A percentile compares a stretch with the other conserved stretches of the same genome.
Conservation (phyloP, 2,113 vertebrate genomes). For the Myotis brandtii region DNA sequence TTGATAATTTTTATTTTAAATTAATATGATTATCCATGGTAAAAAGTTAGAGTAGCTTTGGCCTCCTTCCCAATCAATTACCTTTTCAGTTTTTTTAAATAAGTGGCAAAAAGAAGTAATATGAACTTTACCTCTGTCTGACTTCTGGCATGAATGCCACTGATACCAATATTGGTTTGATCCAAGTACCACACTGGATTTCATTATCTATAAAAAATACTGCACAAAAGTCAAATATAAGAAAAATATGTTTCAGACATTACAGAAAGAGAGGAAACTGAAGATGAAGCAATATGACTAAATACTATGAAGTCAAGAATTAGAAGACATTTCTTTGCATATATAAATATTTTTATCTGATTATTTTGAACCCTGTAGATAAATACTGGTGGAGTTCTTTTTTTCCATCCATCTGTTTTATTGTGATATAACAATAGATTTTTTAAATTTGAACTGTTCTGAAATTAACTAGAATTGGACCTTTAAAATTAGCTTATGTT, state of each 20-base stretch:
- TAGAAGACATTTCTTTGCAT: not conserved
- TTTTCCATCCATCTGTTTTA: not conserved
- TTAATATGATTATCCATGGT: slow-evolving; percentile 36
- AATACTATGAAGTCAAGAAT: not conserved
- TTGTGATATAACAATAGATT: not conserved
- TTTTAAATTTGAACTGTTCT: slow-evolving; percentile 29
- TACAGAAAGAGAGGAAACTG: not conserved
- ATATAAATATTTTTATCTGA: slow-evolving; percentile 42
- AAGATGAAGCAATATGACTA: not conserved
- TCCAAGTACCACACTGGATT: not conserved
- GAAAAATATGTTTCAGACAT: not conserved
- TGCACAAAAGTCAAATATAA: slow-evolving; percentile 31
- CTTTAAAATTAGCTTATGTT: slow-evolving; percentile 43
- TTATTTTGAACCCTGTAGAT: not conserved
- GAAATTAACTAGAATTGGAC: slow-evolving; percentile 13
- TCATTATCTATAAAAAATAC: slow-evolving; percentile 22
- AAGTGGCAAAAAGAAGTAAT: slow-evolving; percentile 25
- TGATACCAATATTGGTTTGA: not conserved
- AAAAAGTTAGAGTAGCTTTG: not conserved
- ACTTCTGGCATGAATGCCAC: slow-evolving; percentile 4
- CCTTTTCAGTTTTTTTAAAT: slow-evolving; percentile 39
- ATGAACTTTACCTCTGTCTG: not conserved
- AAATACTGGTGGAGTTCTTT: slow-evolving; percentile 21
- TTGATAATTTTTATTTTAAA: slow-evolving; percentile 35
- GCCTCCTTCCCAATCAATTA: not conserved